These are phyloP conservation scores for Puntigrus tetrazona DNA, from an alignment of 2,113 vertebrate species.

Conservation along the genomic window DNA sequence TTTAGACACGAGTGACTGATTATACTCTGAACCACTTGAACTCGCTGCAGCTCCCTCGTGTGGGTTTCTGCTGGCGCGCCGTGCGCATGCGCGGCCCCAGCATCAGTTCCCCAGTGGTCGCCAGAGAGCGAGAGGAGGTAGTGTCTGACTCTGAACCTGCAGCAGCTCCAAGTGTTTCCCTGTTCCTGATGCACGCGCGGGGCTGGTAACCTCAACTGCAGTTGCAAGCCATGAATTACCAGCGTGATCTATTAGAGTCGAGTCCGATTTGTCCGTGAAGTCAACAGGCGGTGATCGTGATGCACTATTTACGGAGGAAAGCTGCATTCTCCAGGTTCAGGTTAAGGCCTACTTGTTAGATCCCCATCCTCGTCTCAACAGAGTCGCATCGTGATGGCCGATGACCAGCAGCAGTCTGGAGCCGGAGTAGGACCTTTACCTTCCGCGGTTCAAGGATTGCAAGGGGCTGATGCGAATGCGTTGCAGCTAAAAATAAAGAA, in stretches of 20 bases:
- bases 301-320: constrained; percentile 70
- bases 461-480: constrained; percentile 84
- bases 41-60: constrained; percentile 11
- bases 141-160: constrained; percentile 48
- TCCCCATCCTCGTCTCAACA: constrained; percentile 60
- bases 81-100: constrained; percentile 79
- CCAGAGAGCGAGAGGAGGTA: constrained; percentile 32
- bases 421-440: constrained; percentile 74
- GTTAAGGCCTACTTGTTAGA: constrained; percentile 76
- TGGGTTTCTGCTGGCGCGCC: constrained; percentile 38
- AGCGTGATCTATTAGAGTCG: constrained; percentile 28
- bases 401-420: constrained; percentile 77
- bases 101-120: constrained; percentile 43
- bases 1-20: neutral
- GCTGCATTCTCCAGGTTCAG: constrained; percentile 79
- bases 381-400: constrained; percentile 79
- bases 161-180: constrained; percentile 52
- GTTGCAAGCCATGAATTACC: constrained; percentile 27
- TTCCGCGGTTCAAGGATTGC: constrained; percentile 85
- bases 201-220: constrained; percentile 12
- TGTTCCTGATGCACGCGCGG: constrained; percentile 34
- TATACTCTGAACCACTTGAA: neutral
- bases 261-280: constrained; percentile 41
- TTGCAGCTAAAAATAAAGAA: constrained; percentile 92
- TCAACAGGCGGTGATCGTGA: constrained; percentile 68